phyloP scores from a whole-genome alignment of 2,888 invertebrate species.

The Pristionchus arcanus region DNA sequence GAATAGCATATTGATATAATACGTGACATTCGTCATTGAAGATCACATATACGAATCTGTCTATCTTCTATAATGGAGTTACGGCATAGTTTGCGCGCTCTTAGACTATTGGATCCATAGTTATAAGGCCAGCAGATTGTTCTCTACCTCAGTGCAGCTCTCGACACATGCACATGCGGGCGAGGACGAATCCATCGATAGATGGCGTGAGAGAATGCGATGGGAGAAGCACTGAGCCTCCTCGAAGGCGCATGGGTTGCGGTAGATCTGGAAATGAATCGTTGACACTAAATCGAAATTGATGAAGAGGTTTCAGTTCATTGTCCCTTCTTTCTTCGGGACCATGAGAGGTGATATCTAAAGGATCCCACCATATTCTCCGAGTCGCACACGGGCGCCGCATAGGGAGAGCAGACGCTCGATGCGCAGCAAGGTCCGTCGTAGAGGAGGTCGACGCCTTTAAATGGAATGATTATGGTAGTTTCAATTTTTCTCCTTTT shows the following conservation, averaged over 20 bases:
- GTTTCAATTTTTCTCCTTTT: no score
- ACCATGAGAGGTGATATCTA: no score
- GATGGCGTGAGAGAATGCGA: slow-evolving; percentile 40
- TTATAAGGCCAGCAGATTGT: no score
- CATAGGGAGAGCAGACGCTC: slow-evolving; percentile 28
- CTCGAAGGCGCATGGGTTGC: slow-evolving; percentile 53
- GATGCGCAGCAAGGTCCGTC: slow-evolving; percentile 39
- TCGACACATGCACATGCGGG: slow-evolving; percentile 25
- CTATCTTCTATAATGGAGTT: no score
- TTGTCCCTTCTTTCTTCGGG: background rate
- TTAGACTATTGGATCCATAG: no score
- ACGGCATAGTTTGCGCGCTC: no score
- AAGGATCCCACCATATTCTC: slow-evolving; percentile 8
- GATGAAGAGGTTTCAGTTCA: background rate
- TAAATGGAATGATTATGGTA: background rate
- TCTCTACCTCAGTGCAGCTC: slow-evolving; percentile 4
- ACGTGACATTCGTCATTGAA: no score
- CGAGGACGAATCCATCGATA: slow-evolving; percentile 38
- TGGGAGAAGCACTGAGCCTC: slow-evolving; percentile 54
- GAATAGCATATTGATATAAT: no score
- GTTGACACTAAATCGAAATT: no score
- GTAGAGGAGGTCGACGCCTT: slow-evolving; percentile 52
- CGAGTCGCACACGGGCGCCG: slow-evolving; percentile 50
- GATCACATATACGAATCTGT: no score
- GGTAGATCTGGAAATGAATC: slow-evolving; percentile 30